These are phyloP conservation scores for Campopleginae sp. DNA, from an alignment of 2,888 invertebrate genomes.

Conservation along the genomic window DNA sequence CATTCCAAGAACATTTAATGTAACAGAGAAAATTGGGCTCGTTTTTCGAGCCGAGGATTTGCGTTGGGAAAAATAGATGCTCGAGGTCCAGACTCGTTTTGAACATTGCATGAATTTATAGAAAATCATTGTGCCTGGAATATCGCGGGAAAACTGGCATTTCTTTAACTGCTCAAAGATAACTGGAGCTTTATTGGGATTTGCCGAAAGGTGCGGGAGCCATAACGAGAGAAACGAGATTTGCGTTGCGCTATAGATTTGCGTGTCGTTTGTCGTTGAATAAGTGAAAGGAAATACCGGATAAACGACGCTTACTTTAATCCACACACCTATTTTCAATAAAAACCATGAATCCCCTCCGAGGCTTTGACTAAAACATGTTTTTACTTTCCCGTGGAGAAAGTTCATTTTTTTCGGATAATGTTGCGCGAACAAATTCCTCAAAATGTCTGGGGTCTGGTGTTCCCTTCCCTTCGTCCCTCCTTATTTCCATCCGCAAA, in stretches of 20 bases:
- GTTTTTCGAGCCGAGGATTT: too few relatives aligned
- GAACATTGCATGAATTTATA: neutral
- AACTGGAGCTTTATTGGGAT: conserved; percentile 22
- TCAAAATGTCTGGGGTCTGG: too few relatives aligned
- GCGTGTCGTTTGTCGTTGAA: conserved; percentile 50
- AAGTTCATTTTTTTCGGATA: neutral
- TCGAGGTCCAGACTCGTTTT: too few relatives aligned
- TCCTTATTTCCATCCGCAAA: neutral
- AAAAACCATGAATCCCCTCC: neutral
- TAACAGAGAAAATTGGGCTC: too few relatives aligned
- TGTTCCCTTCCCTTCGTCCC: neutral
- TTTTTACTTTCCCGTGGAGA: conserved; percentile 17
- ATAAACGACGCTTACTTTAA: conserved; percentile 51
- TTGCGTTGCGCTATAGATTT: conserved; percentile 52
- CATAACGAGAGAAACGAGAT: conserved; percentile 60
- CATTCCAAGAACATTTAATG: too few relatives aligned
- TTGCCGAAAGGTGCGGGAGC: conserved; percentile 13
- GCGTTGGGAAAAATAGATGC: too few relatives aligned
- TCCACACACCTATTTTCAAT: conserved; percentile 26
- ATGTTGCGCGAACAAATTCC: neutral
- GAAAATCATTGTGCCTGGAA: neutral
- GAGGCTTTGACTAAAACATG: neutral
- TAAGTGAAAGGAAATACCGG: conserved; percentile 64
- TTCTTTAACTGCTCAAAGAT: conserved; percentile 10
- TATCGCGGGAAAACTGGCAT: neutral